Conservation (phyloP, 1,140 invertebrate species). For the Himalopsyche phryganea region DNA sequence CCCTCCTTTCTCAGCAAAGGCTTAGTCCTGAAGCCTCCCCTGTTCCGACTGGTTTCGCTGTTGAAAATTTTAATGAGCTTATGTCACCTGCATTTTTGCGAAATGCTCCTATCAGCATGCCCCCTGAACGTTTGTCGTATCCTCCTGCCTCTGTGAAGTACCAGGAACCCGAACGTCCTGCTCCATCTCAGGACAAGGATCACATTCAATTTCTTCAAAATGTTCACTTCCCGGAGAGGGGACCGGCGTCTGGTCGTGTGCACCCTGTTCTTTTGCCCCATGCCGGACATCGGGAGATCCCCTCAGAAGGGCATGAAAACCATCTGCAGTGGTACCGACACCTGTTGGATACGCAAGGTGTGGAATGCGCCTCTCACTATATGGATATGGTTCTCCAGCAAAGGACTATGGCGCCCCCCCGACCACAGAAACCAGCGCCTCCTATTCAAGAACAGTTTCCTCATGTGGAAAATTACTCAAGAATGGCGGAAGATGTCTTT, state of each 20-base stretch:
- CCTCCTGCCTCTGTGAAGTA: constrained; percentile 21
- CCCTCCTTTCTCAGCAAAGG: constrained; percentile 23
- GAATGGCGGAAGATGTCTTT: constrained; percentile 25
- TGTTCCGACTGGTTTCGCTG: constrained; percentile 10
- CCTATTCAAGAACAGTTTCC: constrained; percentile 9
- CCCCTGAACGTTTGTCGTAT: constrained; percentile 22
- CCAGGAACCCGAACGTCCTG: constrained; percentile 19
- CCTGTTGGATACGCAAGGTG: constrained; percentile 42
- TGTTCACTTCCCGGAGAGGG: constrained; percentile 51
- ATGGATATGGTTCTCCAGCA: constrained; percentile 35
- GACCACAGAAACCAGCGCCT: constrained; percentile 5
- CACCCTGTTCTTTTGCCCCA: constrained; percentile 36
- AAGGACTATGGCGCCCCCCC: constrained; percentile 16
- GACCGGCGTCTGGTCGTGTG: constrained; percentile 41
- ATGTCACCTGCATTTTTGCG: constrained; percentile 24
- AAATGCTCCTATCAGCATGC: constrained; percentile 20
- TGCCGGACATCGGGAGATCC: constrained; percentile 34
- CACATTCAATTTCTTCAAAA: constrained; percentile 55
- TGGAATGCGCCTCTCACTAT: constrained; percentile 42
- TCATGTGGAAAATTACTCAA: constrained; percentile 21
- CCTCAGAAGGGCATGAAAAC: constrained; percentile 31
- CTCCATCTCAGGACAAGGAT: constrained; percentile 36
- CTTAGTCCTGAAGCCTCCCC: constrained; percentile 27
- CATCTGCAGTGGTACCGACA: constrained; percentile 45
- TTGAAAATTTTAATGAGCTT: constrained; percentile 27